These are phyloP conservation scores for Drosophila nannoptera DNA, from an alignment of 1,140 invertebrate genomes.

Conservation along the genomic window DNA sequence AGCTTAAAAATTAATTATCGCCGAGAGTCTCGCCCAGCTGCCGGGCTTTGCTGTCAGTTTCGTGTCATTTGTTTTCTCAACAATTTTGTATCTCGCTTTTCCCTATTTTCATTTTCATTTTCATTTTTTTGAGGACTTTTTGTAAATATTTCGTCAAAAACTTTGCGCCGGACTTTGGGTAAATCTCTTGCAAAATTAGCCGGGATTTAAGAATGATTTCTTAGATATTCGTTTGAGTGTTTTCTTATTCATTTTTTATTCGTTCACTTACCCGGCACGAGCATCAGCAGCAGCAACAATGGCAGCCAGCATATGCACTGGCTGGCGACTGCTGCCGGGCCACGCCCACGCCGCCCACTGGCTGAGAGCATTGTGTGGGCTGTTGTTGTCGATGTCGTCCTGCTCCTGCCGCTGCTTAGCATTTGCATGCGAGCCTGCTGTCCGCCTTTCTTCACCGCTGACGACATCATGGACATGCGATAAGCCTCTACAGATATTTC, in stretches of 20 bases:
- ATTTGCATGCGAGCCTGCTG: slow-evolving; percentile 60
- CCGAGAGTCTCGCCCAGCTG: slow-evolving; percentile 33
- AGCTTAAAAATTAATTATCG: slow-evolving; percentile 78
- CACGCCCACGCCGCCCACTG: slow-evolving; percentile 46
- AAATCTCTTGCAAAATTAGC: slow-evolving; percentile 53
- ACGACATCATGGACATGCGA: slow-evolving; percentile 44
- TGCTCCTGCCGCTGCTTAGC: slow-evolving; percentile 29
- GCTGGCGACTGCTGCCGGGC: slow-evolving; percentile 15
- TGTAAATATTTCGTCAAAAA: slow-evolving; percentile 68
- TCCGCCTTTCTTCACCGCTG: slow-evolving; percentile 28
- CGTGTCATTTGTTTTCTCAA: slow-evolving; percentile 68
- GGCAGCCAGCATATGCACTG: slow-evolving; percentile 48
- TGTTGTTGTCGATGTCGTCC: no score
- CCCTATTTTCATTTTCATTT: not conserved
- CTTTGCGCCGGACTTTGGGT: slow-evolving; percentile 47
- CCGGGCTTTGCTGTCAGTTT: slow-evolving; percentile 44
- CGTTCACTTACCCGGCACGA: slow-evolving; percentile 68
- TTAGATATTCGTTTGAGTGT: slow-evolving; percentile 6
- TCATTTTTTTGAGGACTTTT: slow-evolving; percentile 37
- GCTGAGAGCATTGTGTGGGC: slow-evolving; percentile 23
- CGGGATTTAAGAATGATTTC: slow-evolving; percentile 31
- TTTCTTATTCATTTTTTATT: slow-evolving; percentile 2
- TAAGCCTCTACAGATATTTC: no score
- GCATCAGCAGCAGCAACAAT: slow-evolving; percentile 46
- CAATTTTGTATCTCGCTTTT: no score